phyloP scores from a whole-genome alignment of 1,140 invertebrate genomes.

The Bicyclus anynana region DNA sequence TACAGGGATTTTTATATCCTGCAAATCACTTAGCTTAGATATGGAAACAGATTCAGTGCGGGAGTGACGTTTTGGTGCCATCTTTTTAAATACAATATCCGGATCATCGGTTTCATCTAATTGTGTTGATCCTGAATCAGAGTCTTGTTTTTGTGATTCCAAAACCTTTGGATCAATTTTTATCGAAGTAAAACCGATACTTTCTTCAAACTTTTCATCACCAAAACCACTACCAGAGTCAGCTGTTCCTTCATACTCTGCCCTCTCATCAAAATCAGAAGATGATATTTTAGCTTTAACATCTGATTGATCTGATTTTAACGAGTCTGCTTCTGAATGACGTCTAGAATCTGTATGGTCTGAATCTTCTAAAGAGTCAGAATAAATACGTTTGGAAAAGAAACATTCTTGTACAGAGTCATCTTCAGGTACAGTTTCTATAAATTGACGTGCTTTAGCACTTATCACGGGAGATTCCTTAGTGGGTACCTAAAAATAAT shows the following conservation, averaged over 20 bases:
- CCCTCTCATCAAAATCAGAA: constrained; percentile 71
- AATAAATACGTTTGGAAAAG: constrained; percentile 76
- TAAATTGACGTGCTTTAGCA: constrained; percentile 75
- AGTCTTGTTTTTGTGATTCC: constrained; percentile 56
- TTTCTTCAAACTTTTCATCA: constrained; percentile 73
- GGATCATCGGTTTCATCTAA: constrained; percentile 47
- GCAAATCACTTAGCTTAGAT: constrained; percentile 63
- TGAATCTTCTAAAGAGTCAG: constrained; percentile 75
- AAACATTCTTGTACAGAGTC: constrained; percentile 76
- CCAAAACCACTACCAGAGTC: constrained; percentile 70
- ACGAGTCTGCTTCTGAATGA: constrained; percentile 73
- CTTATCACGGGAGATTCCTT: constrained; percentile 72
- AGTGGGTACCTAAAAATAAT: constrained; percentile 43
- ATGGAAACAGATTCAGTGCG: constrained; percentile 73
- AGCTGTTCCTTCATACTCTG: constrained; percentile 66
- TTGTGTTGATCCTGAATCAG: constrained; percentile 49
- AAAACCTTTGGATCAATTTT: constrained; percentile 51
- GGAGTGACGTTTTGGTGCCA: constrained; percentile 68
- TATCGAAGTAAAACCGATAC: constrained; percentile 62
- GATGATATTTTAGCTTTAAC: constrained; percentile 68
- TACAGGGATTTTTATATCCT: constrained; percentile 47
- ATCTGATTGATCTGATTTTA: constrained; percentile 75
- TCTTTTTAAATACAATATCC: constrained; percentile 63
- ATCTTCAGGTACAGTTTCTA: constrained; percentile 76
- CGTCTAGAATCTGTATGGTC: constrained; percentile 73